Conservation (phyloP, 2,888 invertebrate species). For the Agrotis clavis region DNA sequence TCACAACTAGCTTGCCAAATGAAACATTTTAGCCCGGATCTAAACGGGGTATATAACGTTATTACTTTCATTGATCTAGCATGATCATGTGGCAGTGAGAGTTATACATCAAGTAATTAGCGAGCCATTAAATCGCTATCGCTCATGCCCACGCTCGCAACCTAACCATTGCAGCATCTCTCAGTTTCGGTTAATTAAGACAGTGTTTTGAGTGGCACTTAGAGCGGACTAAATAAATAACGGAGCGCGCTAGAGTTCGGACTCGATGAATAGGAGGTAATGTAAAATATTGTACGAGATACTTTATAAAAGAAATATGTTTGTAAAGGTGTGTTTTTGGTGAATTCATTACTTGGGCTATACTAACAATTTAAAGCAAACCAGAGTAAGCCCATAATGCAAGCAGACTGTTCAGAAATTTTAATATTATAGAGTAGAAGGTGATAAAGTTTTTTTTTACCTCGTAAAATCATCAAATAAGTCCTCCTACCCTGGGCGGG, state of each 20-base stretch:
- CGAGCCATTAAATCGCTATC: conserved; percentile 62
- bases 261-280: conserved; percentile 45
- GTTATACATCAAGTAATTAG: background rate
- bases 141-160: conserved; percentile 50
- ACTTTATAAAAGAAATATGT: conserved; percentile 8
- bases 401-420: too few relatives aligned
- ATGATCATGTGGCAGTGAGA: too few relatives aligned
- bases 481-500: too few relatives aligned
- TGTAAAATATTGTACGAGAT: conserved; percentile 30
- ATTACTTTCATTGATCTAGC: too few relatives aligned
- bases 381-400: too few relatives aligned
- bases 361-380: background rate
- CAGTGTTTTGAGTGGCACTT: conserved; percentile 89
- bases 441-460: too few relatives aligned
- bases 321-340: conserved; percentile 19
- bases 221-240: conserved; percentile 86
- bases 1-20: too few relatives aligned
- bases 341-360: background rate
- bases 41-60: background rate
- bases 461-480: too few relatives aligned
- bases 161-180: conserved; percentile 76
- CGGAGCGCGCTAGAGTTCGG: conserved; percentile 45
- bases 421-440: too few relatives aligned
- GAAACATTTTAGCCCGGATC: background rate
- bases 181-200: conserved; percentile 89